These are phyloP conservation scores for Littorina saxatilis DNA, from an alignment of 1,140 invertebrate species.

Conservation along the genomic window DNA sequence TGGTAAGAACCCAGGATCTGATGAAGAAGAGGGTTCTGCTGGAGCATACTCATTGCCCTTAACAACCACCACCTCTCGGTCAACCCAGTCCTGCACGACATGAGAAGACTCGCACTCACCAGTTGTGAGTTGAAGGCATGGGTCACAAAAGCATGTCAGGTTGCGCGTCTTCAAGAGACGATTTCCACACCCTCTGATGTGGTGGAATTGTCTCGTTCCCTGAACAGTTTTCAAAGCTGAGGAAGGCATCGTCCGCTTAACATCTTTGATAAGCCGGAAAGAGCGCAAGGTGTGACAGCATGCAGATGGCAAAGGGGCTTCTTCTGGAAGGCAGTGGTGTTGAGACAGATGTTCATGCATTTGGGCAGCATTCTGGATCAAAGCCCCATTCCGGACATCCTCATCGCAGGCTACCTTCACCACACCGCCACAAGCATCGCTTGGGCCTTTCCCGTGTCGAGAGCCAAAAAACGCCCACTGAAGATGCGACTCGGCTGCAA, in stretches of 20 bases:
- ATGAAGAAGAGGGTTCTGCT: too few relatives aligned
- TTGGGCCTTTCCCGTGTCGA: slow-evolving; percentile 6
- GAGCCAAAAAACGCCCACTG: slow-evolving; percentile 12
- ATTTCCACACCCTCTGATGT: neutral
- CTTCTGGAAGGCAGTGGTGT: neutral
- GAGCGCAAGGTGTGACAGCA: neutral
- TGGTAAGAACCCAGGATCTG: too few relatives aligned
- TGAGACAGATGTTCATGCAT: neutral
- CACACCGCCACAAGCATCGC: slow-evolving; percentile 7
- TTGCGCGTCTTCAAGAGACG: neutral
- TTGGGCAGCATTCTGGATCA: neutral
- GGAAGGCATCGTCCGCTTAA: neutral
- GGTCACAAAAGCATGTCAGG: slow-evolving; percentile 1
- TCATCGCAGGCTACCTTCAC: neutral
- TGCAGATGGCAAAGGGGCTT: neutral
- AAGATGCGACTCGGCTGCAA: neutral
- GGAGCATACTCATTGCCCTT: too few relatives aligned
- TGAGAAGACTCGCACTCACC: neutral
- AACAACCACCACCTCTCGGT: neutral
- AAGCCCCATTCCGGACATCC: neutral
- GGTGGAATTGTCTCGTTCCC: neutral
- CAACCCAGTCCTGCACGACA: neutral
- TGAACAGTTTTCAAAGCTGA: neutral
- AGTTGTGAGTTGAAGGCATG: neutral
- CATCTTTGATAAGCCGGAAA: neutral